phyloP scores from a whole-genome alignment of 2,888 invertebrate species.

The Dromius quadrimaculatus region DNA sequence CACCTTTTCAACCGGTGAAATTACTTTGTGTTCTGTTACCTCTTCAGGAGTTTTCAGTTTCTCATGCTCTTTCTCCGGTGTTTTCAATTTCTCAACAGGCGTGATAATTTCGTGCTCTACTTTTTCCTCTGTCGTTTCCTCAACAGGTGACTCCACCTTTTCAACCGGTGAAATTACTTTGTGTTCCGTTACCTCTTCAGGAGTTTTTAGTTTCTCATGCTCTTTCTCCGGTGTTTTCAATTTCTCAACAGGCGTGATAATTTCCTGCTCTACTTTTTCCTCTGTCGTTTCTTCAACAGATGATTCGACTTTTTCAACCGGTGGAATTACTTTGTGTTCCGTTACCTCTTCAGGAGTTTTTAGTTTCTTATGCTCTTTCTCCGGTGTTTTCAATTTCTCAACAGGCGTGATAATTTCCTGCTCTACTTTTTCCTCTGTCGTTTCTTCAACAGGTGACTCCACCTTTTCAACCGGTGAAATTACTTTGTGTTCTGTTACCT shows the following conservation, averaged over 20 bases:
- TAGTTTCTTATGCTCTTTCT: background rate
- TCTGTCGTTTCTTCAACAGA: too few relatives aligned
- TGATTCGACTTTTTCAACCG: too few relatives aligned
- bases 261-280: too few relatives aligned
- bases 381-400: background rate
- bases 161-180: background rate
- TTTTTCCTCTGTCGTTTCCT: constrained; percentile 15
- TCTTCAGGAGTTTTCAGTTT: background rate
- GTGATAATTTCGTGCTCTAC: background rate
- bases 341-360: background rate
- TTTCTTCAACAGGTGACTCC: background rate
- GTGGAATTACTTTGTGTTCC: background rate
- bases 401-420: too few relatives aligned
- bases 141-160: background rate
- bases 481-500: too few relatives aligned
- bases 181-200: background rate
- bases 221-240: background rate
- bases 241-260: too few relatives aligned
- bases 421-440: background rate
- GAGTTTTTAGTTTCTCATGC: background rate
- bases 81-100: constrained; percentile 16
- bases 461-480: background rate
- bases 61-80: constrained; percentile 1
- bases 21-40: background rate
- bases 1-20: background rate